A percentile compares a stretch with the other conserved stretches of the same genome.
Conservation (phyloP, 2,113 vertebrate species). For the Dascyllus trimaculatus region DNA sequence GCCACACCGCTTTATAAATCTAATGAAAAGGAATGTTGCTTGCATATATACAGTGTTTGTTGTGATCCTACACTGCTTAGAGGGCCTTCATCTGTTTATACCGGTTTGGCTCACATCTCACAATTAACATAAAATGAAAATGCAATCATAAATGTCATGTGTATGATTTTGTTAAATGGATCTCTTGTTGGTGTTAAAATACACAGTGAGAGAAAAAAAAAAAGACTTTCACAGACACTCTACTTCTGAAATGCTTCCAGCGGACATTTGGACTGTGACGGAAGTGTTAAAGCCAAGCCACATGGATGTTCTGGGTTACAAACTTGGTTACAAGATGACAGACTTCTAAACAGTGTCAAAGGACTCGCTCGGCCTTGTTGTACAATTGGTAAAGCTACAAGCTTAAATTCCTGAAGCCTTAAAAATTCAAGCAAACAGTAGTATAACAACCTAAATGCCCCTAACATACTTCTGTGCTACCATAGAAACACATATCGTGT, state of each 20-base stretch:
- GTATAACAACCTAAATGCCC: background rate
- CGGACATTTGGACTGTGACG: slow-evolving; percentile 36
- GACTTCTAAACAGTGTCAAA: slow-evolving; percentile 27
- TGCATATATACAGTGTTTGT: no score
- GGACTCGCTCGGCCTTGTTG: background rate
- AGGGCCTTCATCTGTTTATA: background rate
- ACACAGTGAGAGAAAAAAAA: background rate
- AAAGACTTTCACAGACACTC: background rate
- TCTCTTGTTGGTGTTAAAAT: background rate
- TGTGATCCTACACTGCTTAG: no score
- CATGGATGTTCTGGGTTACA: slow-evolving; percentile 28
- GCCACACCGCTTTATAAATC: no score
- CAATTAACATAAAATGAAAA: background rate
- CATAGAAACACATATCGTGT: background rate
- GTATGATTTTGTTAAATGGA: background rate
- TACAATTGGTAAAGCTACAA: slow-evolving; percentile 13
- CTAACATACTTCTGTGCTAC: background rate
- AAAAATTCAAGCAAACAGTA: slow-evolving; percentile 13
- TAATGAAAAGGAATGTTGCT: no score
- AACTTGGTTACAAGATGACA: slow-evolving; percentile 20
- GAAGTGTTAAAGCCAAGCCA: slow-evolving; percentile 33
- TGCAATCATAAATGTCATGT: background rate
- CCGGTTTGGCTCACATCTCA: background rate
- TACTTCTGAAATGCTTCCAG: slow-evolving; percentile 32
- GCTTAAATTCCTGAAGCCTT: background rate